A percentile compares a stretch with the other conserved stretches of the same genome.
Conservation (phyloP, 2,888 invertebrate species). For the Helobdella robusta region DNA sequence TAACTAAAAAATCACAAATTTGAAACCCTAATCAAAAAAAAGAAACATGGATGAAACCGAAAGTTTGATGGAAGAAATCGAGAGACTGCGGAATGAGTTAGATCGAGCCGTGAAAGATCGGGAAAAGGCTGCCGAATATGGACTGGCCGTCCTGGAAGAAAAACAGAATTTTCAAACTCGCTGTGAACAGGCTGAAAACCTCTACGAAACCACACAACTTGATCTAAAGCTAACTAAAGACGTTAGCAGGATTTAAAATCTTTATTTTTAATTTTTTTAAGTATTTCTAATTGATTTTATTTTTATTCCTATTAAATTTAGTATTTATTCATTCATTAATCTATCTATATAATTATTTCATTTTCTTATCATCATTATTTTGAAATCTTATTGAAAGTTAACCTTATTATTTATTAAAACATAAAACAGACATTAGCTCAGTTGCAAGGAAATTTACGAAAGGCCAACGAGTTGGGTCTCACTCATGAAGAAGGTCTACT, state of each 20-base stretch:
- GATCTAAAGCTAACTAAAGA: constrained; percentile 90
- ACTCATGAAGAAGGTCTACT: constrained; percentile 91
- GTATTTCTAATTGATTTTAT: neutral
- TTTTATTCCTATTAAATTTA: neutral
- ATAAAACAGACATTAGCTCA: constrained; percentile 18
- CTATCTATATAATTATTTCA: neutral
- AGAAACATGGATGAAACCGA: too few relatives aligned
- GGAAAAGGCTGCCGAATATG: constrained; percentile 91
- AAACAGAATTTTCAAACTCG: constrained; percentile 73
- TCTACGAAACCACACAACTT: constrained; percentile 80
- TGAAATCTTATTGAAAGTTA: neutral
- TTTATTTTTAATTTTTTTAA: constrained; percentile 1
- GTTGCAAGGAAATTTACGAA: constrained; percentile 54
- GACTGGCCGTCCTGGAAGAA: constrained; percentile 84
- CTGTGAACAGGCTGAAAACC: constrained; percentile 77
- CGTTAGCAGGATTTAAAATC: constrained; percentile 50
- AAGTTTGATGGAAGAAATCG: constrained; percentile 43
- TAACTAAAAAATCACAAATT: too few relatives aligned
- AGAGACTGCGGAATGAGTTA: constrained; percentile 42
- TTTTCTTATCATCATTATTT: neutral
- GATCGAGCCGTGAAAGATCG: constrained; percentile 47
- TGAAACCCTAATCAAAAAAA: too few relatives aligned
- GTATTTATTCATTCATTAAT: too few relatives aligned
- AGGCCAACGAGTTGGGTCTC: constrained; percentile 85
- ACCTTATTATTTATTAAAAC: neutral